Evolutionary conservation across 2,888 invertebrate species (phyloP).

Genomic region (Arrhopalites spinosus): DNA sequence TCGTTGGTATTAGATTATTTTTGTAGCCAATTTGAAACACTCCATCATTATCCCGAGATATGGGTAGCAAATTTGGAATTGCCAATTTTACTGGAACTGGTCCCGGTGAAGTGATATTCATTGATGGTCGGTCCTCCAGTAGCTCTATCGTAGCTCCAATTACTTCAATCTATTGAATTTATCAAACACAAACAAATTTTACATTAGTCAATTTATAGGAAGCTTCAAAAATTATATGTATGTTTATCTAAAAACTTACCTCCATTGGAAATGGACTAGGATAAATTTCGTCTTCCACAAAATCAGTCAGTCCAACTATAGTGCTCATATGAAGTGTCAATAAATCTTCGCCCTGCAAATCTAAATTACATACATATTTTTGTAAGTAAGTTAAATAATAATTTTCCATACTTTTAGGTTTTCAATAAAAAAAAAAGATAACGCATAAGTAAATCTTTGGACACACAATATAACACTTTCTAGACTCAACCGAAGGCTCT

Average conservation of each 20-base stretch:
- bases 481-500: too few species aligned
- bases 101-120: slow-evolving; percentile 79
- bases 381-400: too few species aligned
- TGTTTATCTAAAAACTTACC: slow-evolving; percentile 61
- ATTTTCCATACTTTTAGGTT: too few species aligned
- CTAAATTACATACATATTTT: too few species aligned
- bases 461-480: too few species aligned
- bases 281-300: slow-evolving; percentile 85
- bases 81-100: slow-evolving; percentile 78
- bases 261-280: slow-evolving; percentile 80
- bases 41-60: slow-evolving; percentile 75
- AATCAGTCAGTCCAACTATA: slow-evolving; percentile 77
- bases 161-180: slow-evolving; percentile 59
- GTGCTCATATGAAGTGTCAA: slow-evolving; percentile 76
- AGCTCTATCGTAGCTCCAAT: slow-evolving; percentile 77
- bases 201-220: slow-evolving; percentile 6
- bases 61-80: slow-evolving; percentile 69
- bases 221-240: background rate
- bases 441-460: too few species aligned
- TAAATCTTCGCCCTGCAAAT: slow-evolving; percentile 46
- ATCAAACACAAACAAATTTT: background rate
- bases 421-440: too few species aligned
- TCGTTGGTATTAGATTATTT: background rate
- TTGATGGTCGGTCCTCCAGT: slow-evolving; percentile 81
- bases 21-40: slow-evolving; percentile 73